Evolutionary conservation across 2,113 vertebrate species (phyloP), one percentile per base, ranked within the genome.

Genomic region (Brachyistius frenatus): DNA sequence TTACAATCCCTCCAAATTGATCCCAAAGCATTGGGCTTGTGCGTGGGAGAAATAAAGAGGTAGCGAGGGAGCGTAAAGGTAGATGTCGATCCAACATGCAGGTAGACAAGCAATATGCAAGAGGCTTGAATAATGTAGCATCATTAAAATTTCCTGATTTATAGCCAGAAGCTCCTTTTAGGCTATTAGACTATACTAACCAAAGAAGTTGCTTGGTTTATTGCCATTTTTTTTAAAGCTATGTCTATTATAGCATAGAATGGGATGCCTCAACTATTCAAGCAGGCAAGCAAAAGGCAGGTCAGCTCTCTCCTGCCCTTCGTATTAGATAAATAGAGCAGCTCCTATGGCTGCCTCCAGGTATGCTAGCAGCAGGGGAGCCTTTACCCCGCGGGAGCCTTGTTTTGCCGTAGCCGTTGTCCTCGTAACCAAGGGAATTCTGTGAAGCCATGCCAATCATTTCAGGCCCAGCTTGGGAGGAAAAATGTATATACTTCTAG

Each of bases 1-100:
- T 95, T 94, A 94, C 89, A 91, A 73, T 77, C 80, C 61, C 85
- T 92, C 89, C 81, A 93, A 94, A 94, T 94, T 91, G 92, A 94
- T 95, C 93, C 90, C 90, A 91, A 92, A 89, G 91, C 84, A 88
- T 64, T 91, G 86, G 89, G 83, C 76, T 56, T 70, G 86, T 82
- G 83, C 80, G 79, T 62, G 69, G 61, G 63, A 65, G 75, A 79
- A 76, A 80, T 73, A 56, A 63, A 82, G 74, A 73, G 33, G 5
- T 55, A 54, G 75, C 60, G 56, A 14, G 37, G 14, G 83, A 36
- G 52, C 4, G n/a, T 63, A 67, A 62, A 84, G 80, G 81, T 85
- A 68, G 64, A 72, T 78, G 56, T 44, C 60, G 65, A 65, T 93
- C 74, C 80, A 66, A 55, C 73, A 64, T 41, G 66, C 73, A 89